A percentile compares a stretch with the other conserved stretches of the same genome.
Evolutionary conservation across 2,797 vertebrate species (phyloP).

Genomic region (Crenichthys baileyi): DNA sequence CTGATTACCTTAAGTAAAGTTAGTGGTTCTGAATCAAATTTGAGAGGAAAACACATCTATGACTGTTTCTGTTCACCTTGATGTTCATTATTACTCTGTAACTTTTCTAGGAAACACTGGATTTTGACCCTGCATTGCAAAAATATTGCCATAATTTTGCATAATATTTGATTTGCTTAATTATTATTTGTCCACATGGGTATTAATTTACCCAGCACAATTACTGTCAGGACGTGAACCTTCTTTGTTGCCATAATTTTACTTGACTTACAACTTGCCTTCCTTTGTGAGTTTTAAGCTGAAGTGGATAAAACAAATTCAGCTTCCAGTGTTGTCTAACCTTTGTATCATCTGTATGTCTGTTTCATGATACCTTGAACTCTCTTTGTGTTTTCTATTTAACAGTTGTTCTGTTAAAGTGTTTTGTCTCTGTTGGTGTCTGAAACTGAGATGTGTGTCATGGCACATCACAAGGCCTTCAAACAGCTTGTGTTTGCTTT

Average conservation of each 20-base stretch:
- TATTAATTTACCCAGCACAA: not conserved
- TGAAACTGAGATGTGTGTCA: slow-evolving; percentile 67
- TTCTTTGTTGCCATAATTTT: not conserved
- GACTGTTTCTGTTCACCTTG: not conserved
- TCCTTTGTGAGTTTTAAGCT: slow-evolving; percentile 18
- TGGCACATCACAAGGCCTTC: slow-evolving; percentile 63
- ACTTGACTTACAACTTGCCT: not conserved
- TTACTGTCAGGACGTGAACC: not conserved
- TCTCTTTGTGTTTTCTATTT: slow-evolving; percentile 63
- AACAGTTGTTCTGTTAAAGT: slow-evolving; percentile 51
- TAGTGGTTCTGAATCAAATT: not conserved
- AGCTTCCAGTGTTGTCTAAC: slow-evolving; percentile 41
- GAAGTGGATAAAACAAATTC: slow-evolving; percentile 12
- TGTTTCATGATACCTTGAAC: slow-evolving; percentile 50
- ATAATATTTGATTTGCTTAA: no score
- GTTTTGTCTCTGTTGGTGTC: slow-evolving; percentile 67
- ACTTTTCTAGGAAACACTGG: no score
- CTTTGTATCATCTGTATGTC: slow-evolving; percentile 58
- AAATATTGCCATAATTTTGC: no score
- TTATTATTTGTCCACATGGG: no score
- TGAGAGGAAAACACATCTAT: not conserved
- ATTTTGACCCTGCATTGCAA: no score
- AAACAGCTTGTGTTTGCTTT: slow-evolving; percentile 57
- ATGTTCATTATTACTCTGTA: no score
- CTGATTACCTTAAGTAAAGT: not conserved